Evolutionary conservation across 1,140 invertebrate species (phyloP).

Genomic region (Laupala kohalensis): DNA sequence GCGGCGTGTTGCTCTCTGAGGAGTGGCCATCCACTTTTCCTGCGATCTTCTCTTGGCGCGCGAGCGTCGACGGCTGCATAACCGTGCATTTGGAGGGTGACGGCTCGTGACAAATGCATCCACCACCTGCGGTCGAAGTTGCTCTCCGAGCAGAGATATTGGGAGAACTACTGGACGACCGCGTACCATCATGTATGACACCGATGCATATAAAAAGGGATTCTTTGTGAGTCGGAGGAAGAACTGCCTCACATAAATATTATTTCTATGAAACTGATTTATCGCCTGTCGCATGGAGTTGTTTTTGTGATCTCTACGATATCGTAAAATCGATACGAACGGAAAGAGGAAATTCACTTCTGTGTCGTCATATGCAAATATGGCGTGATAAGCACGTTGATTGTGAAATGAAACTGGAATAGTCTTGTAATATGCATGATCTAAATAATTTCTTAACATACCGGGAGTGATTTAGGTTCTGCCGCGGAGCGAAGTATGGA

Average conservation of each 20-base stretch:
- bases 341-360: no score
- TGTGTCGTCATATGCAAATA: no score
- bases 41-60: background rate
- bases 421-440: no score
- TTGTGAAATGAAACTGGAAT: no score
- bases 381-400: no score
- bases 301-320: background rate
- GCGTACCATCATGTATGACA: background rate
- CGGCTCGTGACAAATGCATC: background rate
- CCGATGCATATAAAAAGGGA: background rate
- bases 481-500: no score
- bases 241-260: background rate
- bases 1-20: background rate
- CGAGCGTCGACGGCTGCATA: background rate
- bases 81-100: background rate
- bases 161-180: background rate
- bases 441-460: no score
- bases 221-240: background rate
- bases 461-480: no score
- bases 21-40: background rate
- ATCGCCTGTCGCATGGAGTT: background rate
- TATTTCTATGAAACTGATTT: background rate
- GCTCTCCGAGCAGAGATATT: background rate
- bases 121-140: background rate
- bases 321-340: no score